phyloP scores from a whole-genome alignment of 2,113 vertebrate species.

The Dicentrarchus labrax region DNA sequence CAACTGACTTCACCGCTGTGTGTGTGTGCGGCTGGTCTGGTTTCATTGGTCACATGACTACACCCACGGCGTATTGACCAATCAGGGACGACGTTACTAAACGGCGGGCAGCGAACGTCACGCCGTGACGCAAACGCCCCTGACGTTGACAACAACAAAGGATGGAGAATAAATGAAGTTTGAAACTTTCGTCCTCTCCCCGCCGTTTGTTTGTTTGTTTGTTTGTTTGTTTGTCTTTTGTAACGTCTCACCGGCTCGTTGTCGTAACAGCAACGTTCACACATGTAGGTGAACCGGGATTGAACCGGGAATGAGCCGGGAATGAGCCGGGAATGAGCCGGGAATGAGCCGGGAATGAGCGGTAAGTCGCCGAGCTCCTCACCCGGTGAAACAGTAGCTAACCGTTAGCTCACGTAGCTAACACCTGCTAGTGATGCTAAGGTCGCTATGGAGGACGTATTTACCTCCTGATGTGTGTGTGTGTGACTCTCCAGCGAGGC shows the following conservation, averaged over 20 bases:
- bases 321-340: no score
- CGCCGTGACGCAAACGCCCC: constrained; percentile 33
- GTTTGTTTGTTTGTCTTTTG: no score
- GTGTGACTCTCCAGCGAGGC: no score
- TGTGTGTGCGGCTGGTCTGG: no score
- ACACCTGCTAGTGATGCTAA: not conserved
- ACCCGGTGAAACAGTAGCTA: constrained; percentile 48
- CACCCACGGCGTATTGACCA: constrained; percentile 47
- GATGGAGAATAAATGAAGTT: constrained; percentile 63
- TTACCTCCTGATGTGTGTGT: not conserved
- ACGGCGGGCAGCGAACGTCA: constrained; percentile 45
- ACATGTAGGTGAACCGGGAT: no score
- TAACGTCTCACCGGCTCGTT: no score
- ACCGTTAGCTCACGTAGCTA: constrained; percentile 49
- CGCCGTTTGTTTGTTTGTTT: no score
- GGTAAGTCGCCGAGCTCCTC: constrained; percentile 54
- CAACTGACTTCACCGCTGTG: no score
- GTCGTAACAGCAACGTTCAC: not conserved
- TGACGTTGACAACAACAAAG: constrained; percentile 67
- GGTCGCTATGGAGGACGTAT: no score
- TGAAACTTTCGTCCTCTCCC: constrained; percentile 18
- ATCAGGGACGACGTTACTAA: constrained; percentile 58
- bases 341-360: no score
- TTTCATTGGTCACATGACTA: constrained; percentile 59
- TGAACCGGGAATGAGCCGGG: no score